These are phyloP conservation scores for Lasius platythorax DNA, from an alignment of 2,888 invertebrate genomes.

Conservation along the genomic window DNA sequence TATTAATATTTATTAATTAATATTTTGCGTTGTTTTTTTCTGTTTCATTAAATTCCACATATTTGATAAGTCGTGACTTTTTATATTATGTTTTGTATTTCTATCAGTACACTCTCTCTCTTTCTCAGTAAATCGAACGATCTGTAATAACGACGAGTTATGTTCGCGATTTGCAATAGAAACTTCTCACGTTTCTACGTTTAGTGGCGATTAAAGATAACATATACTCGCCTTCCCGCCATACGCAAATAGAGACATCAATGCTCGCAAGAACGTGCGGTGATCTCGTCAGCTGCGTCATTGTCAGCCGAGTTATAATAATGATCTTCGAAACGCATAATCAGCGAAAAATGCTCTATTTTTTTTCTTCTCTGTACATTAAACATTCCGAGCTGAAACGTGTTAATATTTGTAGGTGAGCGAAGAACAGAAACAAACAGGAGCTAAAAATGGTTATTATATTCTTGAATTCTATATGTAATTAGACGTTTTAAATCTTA, in stretches of 20 bases:
- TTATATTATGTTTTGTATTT: constrained; percentile 11
- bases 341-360: background rate
- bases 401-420: background rate
- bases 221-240: constrained; percentile 46
- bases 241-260: constrained; percentile 78
- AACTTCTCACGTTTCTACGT: constrained; percentile 28
- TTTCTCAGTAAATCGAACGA: background rate
- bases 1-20: background rate
- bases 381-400: background rate
- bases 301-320: constrained; percentile 8
- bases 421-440: background rate
- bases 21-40: background rate
- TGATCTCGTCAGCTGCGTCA: constrained; percentile 31
- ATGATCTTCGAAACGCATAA: background rate
- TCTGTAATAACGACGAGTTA: background rate
- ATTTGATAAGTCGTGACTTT: background rate
- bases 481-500: background rate
- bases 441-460: constrained; percentile 1
- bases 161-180: constrained; percentile 14
- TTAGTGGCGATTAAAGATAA: constrained; percentile 51
- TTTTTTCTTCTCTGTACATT: background rate
- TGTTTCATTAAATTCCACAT: background rate
- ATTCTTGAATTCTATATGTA: background rate
- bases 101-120: too few species aligned
- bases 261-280: constrained; percentile 65